Base-by-base conservation (phyloP, 2,113 vertebrate species). In the Oryzias celebensis region DNA sequence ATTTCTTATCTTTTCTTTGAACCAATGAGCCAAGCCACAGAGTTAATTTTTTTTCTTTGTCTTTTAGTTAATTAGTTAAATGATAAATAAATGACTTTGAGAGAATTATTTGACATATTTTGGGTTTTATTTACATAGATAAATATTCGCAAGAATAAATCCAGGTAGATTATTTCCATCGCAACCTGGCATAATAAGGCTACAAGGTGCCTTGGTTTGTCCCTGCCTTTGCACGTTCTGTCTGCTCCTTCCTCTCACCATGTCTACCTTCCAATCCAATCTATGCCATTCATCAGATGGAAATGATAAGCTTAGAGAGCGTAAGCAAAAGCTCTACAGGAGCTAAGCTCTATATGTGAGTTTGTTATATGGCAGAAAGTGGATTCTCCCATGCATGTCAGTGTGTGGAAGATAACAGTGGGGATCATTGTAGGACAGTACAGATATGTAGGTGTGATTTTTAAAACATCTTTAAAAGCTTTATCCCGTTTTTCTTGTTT, bases 201-300 rank as follows among this genome's bases (percentile, higher is more conserved):
- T 71, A 77, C 66, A 43, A 73, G 82, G 62, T 66, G 73, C 71
- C 75, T 56, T 44, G 75, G 59, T 69, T 75, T 44, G 51, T 52
- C 52, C 52, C 24, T 14, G 46, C 58, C 41, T 49, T 74, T 62
- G 45, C 47, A 36, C 69, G 68, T 52, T 80, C 71, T 61, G 61
- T 50, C 66, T 59, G 58, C 65, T 68, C 57, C 50, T 44, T 65
- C 69, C 68, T 75, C 74, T 66, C 77, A 62, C 75, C 77, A 70
- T 88, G 69, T 84, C 85, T 90, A 89, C 87, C 85, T 88, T 82
- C 75, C 84, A 92, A 90, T 92, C 90, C 89, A 93, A 94, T 93
- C 89, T 82, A 80, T 61, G 77, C 80, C 86, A 84, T 82, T 86
- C 80, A 91, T 92, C 88, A 90, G 91, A 93, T 92, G 80, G 68